Conservation (phyloP, 2,888 invertebrate species). For the Copidosoma aretas region DNA sequence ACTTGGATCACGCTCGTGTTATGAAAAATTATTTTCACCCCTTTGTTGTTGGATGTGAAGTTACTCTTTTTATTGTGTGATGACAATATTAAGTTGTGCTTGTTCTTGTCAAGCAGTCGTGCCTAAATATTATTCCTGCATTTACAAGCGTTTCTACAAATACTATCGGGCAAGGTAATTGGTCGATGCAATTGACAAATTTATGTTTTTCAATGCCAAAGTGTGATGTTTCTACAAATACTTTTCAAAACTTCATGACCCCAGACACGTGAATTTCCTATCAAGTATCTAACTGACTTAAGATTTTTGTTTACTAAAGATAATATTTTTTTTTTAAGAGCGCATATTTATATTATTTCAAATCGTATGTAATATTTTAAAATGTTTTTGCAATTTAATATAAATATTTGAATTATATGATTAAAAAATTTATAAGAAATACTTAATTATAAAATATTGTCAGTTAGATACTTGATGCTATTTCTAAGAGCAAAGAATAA, state of each 20-base stretch:
- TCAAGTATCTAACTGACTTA: not conserved
- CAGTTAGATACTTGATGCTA: constrained; percentile 26
- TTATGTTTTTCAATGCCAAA: constrained; percentile 29
- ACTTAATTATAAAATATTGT: constrained; percentile 15
- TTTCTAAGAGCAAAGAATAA: constrained; percentile 28
- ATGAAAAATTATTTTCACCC: too few species aligned
- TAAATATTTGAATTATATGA: constrained; percentile 2
- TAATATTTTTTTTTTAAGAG: not conserved
- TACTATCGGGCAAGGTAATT: constrained; percentile 23
- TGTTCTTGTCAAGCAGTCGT: not conserved
- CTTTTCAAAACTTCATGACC: constrained; percentile 20
- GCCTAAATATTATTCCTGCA: constrained; percentile 22
- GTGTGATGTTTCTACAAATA: constrained; percentile 25
- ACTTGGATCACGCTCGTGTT: too few species aligned
- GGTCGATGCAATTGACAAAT: constrained; percentile 19
- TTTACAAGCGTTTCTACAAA: constrained; percentile 20
- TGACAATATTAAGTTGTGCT: too few species aligned
- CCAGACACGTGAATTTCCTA: constrained; percentile 1
- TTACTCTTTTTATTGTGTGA: too few species aligned
- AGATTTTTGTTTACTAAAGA: not conserved
- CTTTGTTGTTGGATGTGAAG: too few species aligned
- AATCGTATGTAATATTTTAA: not conserved
- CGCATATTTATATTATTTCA: not conserved
- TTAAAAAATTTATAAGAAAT: not conserved
- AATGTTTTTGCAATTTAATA: constrained; percentile 11